Base-by-base conservation (phyloP, 2,113 vertebrate species). In the Canis aureus region DNA sequence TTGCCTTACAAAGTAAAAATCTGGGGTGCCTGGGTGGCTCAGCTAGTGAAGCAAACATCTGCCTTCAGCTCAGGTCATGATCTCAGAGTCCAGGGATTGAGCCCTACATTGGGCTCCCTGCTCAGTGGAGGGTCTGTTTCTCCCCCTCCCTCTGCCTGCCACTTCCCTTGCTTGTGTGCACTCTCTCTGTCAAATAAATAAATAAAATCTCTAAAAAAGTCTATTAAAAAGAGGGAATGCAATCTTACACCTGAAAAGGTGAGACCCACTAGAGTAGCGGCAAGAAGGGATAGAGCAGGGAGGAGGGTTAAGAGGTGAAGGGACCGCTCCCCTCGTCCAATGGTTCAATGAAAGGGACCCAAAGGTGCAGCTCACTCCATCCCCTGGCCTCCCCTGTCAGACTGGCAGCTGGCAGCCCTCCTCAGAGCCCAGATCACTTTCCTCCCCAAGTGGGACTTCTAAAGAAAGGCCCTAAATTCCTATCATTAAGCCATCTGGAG, bases 401-500 rank as follows among this genome's bases (percentile, higher is more conserved):
- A 83, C n/a, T 69, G 81, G 82, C 38, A 83, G 83, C 94, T 66
- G 92, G 94, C 87, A 69, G 90, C 67, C 62, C 35, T 89, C 2
- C 64, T 67, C 51, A 3, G 38, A 55, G 81, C 51, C 60, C n/a
- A 11, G 73, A 53, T 71, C 35, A 22, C 66, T 90, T 49, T 2
- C 32, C 1, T 93, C 90, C 64, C 89, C 69, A 67, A 87, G 87
- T 92, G 74, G 81, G 74, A 67, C 15, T 57, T 74, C 83, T n/a
- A 96, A 96, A 98, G 98, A 96, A 96, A 97, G 96, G 94, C 95
- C 97, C 98, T 94, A 87, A 97, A 98, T 97, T 96, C 97, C 98
- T 97, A 76, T 98, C 97, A 97, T 98, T 97, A 98, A 98, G 97
- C 98, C 98, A 98, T 98, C 98, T 98, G 98, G 98, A 98, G 96